A percentile compares a stretch with the other conserved stretches of the same genome.
phyloP scores from a whole-genome alignment of 2,888 invertebrate species.

The Drosophila seclusa region DNA sequence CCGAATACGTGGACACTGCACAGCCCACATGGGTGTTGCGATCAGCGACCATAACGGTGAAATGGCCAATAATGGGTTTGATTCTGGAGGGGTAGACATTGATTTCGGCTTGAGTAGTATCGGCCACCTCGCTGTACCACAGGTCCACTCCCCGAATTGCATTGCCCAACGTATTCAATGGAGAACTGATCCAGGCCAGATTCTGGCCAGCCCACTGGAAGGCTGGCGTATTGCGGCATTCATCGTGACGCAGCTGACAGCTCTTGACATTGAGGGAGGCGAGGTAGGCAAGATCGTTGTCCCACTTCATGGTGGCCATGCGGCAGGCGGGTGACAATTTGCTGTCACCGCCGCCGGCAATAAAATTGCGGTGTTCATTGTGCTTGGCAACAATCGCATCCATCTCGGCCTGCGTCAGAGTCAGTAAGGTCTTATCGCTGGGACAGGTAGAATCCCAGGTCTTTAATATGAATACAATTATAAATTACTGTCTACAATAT shows the following conservation, averaged over 20 bases:
- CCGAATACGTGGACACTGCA: constrained; percentile 54
- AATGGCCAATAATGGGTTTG: constrained; percentile 73
- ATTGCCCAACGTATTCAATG: constrained; percentile 6
- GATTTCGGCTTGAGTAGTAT: constrained; percentile 49
- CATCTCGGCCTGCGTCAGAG: constrained; percentile 31
- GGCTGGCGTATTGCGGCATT: constrained; percentile 70
- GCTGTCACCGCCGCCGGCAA: constrained; percentile 56
- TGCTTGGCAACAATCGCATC: constrained; percentile 43
- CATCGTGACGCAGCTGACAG: constrained; percentile 70
- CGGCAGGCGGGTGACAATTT: constrained; percentile 61
- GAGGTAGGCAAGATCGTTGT: constrained; percentile 67
- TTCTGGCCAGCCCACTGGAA: constrained; percentile 77
- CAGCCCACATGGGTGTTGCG: constrained; percentile 75
- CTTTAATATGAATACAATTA: constrained; percentile 11
- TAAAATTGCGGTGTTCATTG: constrained; percentile 61
- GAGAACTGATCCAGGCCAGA: constrained; percentile 60
- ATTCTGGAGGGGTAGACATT: constrained; percentile 55
- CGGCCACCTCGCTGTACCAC: constrained; percentile 73
- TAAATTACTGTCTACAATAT: background rate
- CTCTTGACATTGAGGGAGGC: constrained; percentile 71
- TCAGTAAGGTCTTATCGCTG: constrained; percentile 36
- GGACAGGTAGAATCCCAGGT: constrained; percentile 57
- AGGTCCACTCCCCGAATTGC: constrained; percentile 41
- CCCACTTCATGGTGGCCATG: constrained; percentile 79
- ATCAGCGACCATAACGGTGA: constrained; percentile 77